These are phyloP conservation scores for Eulemur mongoz DNA, from an alignment of 2,797 vertebrate genomes.

Conservation along the genomic window DNA sequence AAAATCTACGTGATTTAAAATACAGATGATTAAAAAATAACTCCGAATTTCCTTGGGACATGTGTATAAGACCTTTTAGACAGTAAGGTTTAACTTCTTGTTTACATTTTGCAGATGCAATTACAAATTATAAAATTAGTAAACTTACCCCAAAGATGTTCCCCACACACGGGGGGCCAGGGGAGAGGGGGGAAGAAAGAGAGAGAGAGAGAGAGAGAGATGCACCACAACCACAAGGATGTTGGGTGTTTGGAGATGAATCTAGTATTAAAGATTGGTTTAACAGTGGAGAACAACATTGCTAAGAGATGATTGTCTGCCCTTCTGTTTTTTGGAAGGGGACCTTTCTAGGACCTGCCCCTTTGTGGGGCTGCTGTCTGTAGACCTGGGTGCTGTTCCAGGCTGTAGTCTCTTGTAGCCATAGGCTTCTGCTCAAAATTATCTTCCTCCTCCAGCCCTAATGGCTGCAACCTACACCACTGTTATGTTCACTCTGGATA, in stretches of 20 bases:
- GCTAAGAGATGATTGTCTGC: not conserved
- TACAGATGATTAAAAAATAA: not conserved
- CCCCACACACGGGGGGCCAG: not conserved
- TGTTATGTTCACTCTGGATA: not conserved
- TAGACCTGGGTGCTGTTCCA: not conserved
- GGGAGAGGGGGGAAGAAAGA: no score
- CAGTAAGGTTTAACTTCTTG: not conserved
- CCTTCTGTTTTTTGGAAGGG: not conserved
- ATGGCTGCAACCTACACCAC: not conserved
- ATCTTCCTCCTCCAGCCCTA: not conserved
- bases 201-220: not conserved
- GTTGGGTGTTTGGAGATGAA: not conserved
- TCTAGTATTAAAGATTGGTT: not conserved
- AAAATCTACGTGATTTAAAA: not conserved
- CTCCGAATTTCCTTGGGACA: not conserved
- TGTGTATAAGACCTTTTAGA: not conserved
- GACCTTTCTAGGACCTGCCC: not conserved
- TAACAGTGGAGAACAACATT: not conserved
- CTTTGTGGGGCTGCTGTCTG: not conserved
- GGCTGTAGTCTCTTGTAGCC: not conserved
- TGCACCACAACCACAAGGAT: not conserved
- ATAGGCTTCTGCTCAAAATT: not conserved
- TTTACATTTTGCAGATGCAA: not conserved
- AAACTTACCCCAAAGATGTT: not conserved
- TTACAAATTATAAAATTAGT: not conserved